phyloP scores from a whole-genome alignment of 2,888 invertebrate genomes.

The Torymus aiolomorphi region DNA sequence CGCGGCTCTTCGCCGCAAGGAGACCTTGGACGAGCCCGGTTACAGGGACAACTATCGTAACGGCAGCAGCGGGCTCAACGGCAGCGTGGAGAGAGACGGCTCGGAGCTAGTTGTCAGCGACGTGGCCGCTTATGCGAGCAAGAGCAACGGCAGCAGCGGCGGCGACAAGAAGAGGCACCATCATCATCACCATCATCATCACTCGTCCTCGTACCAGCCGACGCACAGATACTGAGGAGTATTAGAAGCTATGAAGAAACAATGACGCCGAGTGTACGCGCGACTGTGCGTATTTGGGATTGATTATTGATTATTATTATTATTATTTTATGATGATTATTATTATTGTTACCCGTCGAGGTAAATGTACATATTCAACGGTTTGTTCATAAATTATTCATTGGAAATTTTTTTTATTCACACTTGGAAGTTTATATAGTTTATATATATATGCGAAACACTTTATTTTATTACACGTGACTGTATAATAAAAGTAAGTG shows the following conservation, averaged over 20 bases:
- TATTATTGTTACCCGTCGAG: too few species aligned
- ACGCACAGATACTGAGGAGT: constrained; percentile 77
- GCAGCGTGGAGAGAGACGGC: constrained; percentile 78
- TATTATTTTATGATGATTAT: too few species aligned
- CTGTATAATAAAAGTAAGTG: constrained; percentile 23
- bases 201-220: constrained; percentile 78
- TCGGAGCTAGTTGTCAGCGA: constrained; percentile 87
- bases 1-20: constrained; percentile 81
- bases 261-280: too few species aligned
- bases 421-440: too few species aligned
- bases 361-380: not conserved
- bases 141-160: constrained; percentile 74
- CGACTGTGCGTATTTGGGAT: too few species aligned
- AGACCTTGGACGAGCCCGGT: constrained; percentile 83
- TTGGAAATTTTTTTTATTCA: too few species aligned
- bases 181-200: constrained; percentile 80
- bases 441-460: constrained; percentile 20
- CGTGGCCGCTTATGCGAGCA: constrained; percentile 75
- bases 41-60: constrained; percentile 71
- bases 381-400: too few species aligned
- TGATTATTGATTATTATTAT: too few species aligned
- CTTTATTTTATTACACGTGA: constrained; percentile 35
- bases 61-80: constrained; percentile 57
- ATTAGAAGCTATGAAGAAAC: too few species aligned
- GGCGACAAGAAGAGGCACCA: constrained; percentile 84